Conservation (phyloP, 2,113 vertebrate genomes). For the Isurus oxyrinchus region DNA sequence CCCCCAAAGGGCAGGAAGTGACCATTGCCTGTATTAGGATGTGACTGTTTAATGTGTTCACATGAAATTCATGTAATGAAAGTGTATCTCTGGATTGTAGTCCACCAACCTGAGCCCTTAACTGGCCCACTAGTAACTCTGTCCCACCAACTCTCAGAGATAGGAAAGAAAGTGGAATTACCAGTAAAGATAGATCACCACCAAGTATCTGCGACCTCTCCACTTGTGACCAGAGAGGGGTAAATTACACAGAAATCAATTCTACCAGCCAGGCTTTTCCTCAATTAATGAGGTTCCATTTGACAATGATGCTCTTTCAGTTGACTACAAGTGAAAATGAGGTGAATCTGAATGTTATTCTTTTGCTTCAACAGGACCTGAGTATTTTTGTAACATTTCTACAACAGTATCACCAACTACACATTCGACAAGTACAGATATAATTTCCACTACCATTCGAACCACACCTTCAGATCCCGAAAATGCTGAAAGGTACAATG, state of each 20-base stretch:
- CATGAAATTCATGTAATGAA: too few relatives aligned
- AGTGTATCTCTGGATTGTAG: too few relatives aligned
- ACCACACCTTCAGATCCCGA: not conserved
- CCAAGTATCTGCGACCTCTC: not conserved
- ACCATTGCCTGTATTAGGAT: not conserved
- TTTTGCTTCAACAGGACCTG: not conserved
- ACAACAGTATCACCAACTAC: not conserved
- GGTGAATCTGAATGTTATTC: not conserved
- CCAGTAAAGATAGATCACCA: not conserved
- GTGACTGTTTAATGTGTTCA: not conserved
- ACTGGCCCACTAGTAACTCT: too few relatives aligned
- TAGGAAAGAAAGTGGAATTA: not conserved
- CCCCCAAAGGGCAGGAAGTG: not conserved
- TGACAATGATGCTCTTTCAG: not conserved
- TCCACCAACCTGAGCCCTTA: too few relatives aligned
- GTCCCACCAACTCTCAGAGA: too few relatives aligned
- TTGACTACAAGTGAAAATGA: not conserved
- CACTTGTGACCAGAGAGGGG: not conserved
- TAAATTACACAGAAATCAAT: not conserved
- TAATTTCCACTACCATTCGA: too few relatives aligned
- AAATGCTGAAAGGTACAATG: not conserved
- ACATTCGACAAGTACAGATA: not conserved
- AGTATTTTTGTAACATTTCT: not conserved
- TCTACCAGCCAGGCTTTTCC: not conserved
- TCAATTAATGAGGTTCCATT: not conserved